These are phyloP conservation scores for Amazona vittata DNA, from an alignment of 2,113 vertebrate genomes.

Conservation along the genomic window DNA sequence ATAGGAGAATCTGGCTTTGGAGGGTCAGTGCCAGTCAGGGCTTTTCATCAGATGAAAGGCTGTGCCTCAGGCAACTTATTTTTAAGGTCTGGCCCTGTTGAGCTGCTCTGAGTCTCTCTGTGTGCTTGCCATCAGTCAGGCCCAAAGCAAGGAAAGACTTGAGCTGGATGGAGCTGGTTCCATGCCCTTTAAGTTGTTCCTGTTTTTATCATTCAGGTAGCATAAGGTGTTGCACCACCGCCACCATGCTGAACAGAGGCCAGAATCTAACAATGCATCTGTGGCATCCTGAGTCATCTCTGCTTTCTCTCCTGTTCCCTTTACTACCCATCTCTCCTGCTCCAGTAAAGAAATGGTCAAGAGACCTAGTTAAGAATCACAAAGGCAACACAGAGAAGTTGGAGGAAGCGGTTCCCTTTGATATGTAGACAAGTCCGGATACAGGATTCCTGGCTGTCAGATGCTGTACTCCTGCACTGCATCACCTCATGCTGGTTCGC, in stretches of 20 bases:
- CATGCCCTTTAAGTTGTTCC: neutral
- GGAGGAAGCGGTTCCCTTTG: slow-evolving; percentile 30
- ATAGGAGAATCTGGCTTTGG: neutral
- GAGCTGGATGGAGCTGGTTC: neutral
- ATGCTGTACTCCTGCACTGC: slow-evolving; percentile 22
- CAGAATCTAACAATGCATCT: neutral
- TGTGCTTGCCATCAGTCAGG: neutral
- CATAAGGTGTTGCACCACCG: neutral
- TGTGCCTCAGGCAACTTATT: neutral
- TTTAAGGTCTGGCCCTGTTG: neutral
- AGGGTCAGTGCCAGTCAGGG: neutral
- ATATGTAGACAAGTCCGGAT: neutral
- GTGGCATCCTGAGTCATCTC: slow-evolving; percentile 21
- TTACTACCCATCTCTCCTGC: neutral
- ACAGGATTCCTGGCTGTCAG: slow-evolving; percentile 8
- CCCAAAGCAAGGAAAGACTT: neutral
- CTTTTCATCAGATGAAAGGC: neutral
- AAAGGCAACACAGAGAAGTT: neutral
- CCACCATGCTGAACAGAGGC: neutral
- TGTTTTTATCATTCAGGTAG: neutral
- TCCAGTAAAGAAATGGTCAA: neutral
- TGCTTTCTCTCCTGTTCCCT: neutral
- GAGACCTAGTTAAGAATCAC: slow-evolving; percentile 23
- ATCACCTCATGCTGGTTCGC: neutral
- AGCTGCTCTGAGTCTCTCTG: neutral